phyloP scores from a whole-genome alignment of 2,113 vertebrate species.

The Tringa solitaria region DNA sequence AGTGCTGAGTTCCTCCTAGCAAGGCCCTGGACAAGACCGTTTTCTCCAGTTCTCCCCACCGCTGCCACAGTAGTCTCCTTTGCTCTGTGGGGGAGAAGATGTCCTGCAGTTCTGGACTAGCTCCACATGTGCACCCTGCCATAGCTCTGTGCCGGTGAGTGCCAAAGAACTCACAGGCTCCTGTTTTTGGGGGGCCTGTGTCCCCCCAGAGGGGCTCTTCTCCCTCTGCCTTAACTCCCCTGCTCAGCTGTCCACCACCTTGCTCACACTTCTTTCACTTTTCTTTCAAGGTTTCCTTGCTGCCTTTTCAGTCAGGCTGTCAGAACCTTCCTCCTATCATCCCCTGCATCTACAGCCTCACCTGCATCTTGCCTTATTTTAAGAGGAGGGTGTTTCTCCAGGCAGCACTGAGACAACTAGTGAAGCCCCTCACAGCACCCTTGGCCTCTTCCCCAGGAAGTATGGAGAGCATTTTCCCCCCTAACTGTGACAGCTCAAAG shows the following conservation, averaged over 20 bases:
- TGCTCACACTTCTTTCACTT: background rate
- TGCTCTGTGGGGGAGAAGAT: background rate
- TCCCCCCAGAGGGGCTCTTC: background rate
- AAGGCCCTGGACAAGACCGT: background rate
- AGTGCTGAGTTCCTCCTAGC: background rate
- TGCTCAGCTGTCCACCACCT: background rate
- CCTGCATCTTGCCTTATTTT: background rate
- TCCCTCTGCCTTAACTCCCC: background rate
- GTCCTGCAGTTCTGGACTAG: background rate
- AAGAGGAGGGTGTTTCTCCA: background rate
- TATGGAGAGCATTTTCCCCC: background rate
- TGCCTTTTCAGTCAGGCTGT: background rate
- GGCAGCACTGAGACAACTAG: background rate
- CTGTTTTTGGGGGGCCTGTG: background rate
- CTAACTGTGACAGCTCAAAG: background rate
- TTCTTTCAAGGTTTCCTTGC: background rate
- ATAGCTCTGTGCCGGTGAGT: background rate
- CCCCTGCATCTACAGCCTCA: background rate
- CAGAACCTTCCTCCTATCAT: background rate
- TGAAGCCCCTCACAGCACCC: background rate
- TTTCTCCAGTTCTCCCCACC: background rate
- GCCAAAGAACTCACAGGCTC: background rate
- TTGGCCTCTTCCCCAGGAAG: background rate
- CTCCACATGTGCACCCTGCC: background rate
- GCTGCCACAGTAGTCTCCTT: background rate